Evolutionary conservation across 2,113 vertebrate genomes (phyloP).

Genomic region (rat (Rattus norvegicus)): GRCr8 NC_086034.1:51557501-51558000

Average conservation of each 20-base stretch:
- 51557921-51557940: neutral
- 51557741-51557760: neutral
- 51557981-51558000: neutral
- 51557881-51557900: neutral
- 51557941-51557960: neutral
- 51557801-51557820: neutral
- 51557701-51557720: too few species aligned
- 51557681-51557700: neutral
- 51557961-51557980: neutral
- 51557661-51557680: too few species aligned
- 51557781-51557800: neutral
- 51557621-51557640: too few species aligned
- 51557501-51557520: neutral
- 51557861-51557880: neutral
- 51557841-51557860: neutral
- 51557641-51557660: neutral
- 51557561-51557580: neutral
- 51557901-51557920: neutral
- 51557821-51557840: neutral
- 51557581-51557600: neutral
- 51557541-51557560: neutral
- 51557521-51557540: neutral
- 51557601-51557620: neutral
- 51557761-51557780: neutral
- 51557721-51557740: neutral